phyloP scores from a whole-genome alignment of 2,113 vertebrate species.

The Eublepharis macularius region DNA sequence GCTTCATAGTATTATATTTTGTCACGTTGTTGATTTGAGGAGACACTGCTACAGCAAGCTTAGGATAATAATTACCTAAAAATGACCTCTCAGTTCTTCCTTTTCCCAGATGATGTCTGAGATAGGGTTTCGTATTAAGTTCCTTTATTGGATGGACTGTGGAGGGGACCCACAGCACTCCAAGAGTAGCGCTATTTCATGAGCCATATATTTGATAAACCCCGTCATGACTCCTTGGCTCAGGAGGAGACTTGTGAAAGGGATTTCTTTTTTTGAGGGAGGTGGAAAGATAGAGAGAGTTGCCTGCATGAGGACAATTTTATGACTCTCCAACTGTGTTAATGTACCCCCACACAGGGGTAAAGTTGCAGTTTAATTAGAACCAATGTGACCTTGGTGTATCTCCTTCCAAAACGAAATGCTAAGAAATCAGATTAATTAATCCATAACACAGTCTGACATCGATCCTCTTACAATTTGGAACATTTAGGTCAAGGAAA shows the following conservation, averaged over 20 bases:
- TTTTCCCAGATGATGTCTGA: constrained; percentile 17
- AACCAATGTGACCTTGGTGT: not conserved
- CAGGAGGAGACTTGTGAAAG: not conserved
- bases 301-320: not conserved
- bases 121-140: constrained; percentile 1
- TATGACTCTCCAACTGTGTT: constrained; percentile 5
- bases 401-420: not conserved
- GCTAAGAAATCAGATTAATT: not conserved
- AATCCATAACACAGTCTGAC: not conserved
- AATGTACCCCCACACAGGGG: not conserved
- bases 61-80: constrained; percentile 4
- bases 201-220: constrained; percentile 33
- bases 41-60: not conserved
- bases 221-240: not conserved
- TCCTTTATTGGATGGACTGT: constrained; percentile 20
- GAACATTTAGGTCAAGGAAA: not conserved
- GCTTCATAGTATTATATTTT: not conserved
- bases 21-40: not conserved
- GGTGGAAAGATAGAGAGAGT: not conserved
- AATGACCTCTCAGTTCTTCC: constrained; percentile 11
- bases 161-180: constrained; percentile 2
- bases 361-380: not conserved
- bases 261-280: not conserved
- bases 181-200: not conserved
- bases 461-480: not conserved